These are phyloP conservation scores for Nematopogon swammerdamellus DNA, from an alignment of 2,888 invertebrate species.

Conservation along the genomic window DNA sequence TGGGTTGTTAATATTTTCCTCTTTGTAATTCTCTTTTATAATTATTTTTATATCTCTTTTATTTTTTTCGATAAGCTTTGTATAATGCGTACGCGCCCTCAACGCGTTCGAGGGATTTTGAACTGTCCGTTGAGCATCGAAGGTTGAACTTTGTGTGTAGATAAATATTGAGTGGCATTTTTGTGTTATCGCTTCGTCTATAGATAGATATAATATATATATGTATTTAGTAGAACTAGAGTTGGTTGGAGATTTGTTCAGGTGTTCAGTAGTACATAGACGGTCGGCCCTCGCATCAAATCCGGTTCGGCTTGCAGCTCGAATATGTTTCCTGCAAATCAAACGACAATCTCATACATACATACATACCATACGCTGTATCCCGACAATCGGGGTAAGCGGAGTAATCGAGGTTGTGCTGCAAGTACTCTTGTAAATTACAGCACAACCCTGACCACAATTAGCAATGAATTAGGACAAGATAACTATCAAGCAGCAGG, in stretches of 20 bases:
- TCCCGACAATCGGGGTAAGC: too few relatives aligned
- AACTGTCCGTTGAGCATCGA: neutral
- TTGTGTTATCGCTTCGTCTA: too few relatives aligned
- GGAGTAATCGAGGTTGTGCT: too few relatives aligned
- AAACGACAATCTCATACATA: too few relatives aligned
- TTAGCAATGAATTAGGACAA: too few relatives aligned
- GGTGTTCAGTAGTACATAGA: slow-evolving; percentile 17
- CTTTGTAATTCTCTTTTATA: neutral
- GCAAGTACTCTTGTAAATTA: too few relatives aligned
- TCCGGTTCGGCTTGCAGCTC: slow-evolving; percentile 35
- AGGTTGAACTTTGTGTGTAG: neutral
- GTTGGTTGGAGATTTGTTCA: slow-evolving; percentile 2
- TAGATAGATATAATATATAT: slow-evolving; percentile 1
- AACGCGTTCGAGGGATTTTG: neutral
- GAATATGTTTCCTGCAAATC: slow-evolving; percentile 35
- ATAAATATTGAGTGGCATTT: neutral
- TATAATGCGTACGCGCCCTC: too few relatives aligned
- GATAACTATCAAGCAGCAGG: too few relatives aligned
- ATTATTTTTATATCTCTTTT: neutral
- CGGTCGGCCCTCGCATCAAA: slow-evolving; percentile 33
- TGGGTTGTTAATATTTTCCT: neutral
- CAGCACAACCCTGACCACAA: too few relatives aligned
- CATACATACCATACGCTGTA: too few relatives aligned
- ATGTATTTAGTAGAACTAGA: slow-evolving; percentile 2
- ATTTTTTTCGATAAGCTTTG: too few relatives aligned